Percentiles rank a stretch among this genome's conserved stretches.
These are phyloP conservation scores for Cheilosia vulpina DNA, from an alignment of 2,888 invertebrate species.

Conservation along the genomic window DNA sequence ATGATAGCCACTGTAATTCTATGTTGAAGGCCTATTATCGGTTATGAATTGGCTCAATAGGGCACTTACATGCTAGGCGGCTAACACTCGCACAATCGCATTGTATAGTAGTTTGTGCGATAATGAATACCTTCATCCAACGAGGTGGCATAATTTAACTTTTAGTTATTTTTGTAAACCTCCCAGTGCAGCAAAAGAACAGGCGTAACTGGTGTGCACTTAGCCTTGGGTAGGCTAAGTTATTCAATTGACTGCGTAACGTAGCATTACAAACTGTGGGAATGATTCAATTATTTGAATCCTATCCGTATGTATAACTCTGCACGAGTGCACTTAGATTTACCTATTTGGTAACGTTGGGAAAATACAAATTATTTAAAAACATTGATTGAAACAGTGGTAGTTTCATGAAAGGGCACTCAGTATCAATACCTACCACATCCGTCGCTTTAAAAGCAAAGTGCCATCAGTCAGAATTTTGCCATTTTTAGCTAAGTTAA, in stretches of 20 bases:
- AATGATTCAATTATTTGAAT: constrained; percentile 40
- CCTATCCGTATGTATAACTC: no score
- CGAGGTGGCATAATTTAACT: constrained; percentile 53
- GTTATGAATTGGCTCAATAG: constrained; percentile 46
- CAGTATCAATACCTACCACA: no score
- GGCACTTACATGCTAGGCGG: constrained; percentile 14
- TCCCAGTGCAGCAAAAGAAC: constrained; percentile 20
- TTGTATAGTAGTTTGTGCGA: constrained; percentile 16
- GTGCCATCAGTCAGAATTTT: no score
- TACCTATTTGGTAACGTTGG: no score
- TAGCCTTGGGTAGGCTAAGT: no score
- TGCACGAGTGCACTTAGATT: no score
- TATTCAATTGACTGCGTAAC: neutral
- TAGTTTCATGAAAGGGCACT: no score
- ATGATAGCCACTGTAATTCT: constrained; percentile 31
- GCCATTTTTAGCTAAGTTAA: no score
- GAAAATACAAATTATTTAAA: no score
- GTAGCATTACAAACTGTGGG: neutral
- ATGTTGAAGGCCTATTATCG: constrained; percentile 17
- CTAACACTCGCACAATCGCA: neutral
- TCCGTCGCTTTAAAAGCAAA: no score
- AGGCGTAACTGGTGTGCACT: constrained; percentile 28
- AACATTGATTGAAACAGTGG: no score
- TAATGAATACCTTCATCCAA: constrained; percentile 44
- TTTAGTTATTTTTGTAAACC: constrained; percentile 45